Base-by-base conservation (phyloP, 2,888 invertebrate genomes). In the Dascillus cervinus region DNA sequence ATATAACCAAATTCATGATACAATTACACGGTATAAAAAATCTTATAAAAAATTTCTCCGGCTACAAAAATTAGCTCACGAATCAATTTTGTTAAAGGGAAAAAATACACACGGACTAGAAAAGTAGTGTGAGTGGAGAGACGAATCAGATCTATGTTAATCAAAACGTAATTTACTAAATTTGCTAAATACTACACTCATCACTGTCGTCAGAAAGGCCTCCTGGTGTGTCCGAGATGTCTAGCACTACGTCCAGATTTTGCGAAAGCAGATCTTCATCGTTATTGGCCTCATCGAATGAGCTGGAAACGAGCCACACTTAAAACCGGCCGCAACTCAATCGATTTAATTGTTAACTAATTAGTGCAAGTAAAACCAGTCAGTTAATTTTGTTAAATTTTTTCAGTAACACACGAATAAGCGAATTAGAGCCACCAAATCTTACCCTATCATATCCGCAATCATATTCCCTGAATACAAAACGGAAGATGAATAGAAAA, bases 201-300 rank as follows among this genome's bases (percentile, higher is more conserved):
- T 76, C 75, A 51, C 75, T 75, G 52, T 75, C 75, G 27, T 52
- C 51, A 19, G 52, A 52, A 39, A 48, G 49, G 39, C 43, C 49
- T 29, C 44, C 38, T 11, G 52, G 46, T 22, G 48, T 49, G 37
- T 70, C 49, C 20, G 43, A 43, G 21, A 49, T 46, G 36, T 62
- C 71, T 40, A 75, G 66, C 44, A 77, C 70, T 38, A 74, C 72
- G 55, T 79, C 78, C 51, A 80, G 54, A 57, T 79, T 79, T 43
- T 78, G 78, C 38, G 80, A 79, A 41, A 80, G 68, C 44, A 74
- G 70, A 57, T 80, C 80, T 39, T 80, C 80, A 13, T 53, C 53
- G 47, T 73, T 77, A 47, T 73, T 77, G 22, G 73, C 75, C 61
- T 77, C 77, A 76, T 77, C 77, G 73, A 75, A 77, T 58, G 76